These are phyloP conservation scores for Pomatorhinus ruficollis DNA, from an alignment of 2,113 vertebrate species.

Conservation along the genomic window DNA sequence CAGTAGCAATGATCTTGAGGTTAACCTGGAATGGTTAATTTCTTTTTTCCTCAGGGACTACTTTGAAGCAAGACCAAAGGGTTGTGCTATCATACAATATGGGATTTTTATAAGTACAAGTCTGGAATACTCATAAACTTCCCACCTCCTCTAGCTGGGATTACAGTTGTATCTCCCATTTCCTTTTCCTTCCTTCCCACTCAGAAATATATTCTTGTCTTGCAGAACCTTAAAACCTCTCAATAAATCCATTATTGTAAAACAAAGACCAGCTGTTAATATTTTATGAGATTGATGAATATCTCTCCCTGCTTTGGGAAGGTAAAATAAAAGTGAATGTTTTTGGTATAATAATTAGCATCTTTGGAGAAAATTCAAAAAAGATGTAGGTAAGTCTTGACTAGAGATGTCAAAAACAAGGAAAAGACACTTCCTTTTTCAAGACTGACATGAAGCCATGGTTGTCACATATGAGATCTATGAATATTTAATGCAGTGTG, in stretches of 20 bases:
- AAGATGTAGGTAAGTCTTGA: background rate
- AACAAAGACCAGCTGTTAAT: background rate
- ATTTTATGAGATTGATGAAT: background rate
- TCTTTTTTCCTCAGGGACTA: background rate
- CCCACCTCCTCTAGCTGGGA: background rate
- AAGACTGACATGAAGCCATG: slow-evolving; percentile 3
- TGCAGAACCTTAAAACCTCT: background rate
- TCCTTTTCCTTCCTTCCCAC: background rate
- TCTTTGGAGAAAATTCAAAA: slow-evolving; percentile 31
- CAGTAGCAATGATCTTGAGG: background rate
- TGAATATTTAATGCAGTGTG: slow-evolving; percentile 37
- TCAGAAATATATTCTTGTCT: background rate
- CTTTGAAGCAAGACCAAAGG: background rate
- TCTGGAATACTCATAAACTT: background rate
- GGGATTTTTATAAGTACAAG: background rate
- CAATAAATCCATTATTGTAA: background rate
- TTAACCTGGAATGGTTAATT: background rate
- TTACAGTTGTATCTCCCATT: background rate
- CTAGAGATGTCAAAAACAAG: slow-evolving; percentile 9
- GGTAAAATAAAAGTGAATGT: slow-evolving; percentile 10
- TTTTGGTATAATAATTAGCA: slow-evolving; percentile 39
- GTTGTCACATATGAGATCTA: background rate
- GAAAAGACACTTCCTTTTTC: slow-evolving; percentile 1
- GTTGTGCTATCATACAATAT: background rate
- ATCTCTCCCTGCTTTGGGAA: background rate